Evolutionary conservation across 23 tunicate species (phyloP).

Genomic region (Diplosoma virens): DNA sequence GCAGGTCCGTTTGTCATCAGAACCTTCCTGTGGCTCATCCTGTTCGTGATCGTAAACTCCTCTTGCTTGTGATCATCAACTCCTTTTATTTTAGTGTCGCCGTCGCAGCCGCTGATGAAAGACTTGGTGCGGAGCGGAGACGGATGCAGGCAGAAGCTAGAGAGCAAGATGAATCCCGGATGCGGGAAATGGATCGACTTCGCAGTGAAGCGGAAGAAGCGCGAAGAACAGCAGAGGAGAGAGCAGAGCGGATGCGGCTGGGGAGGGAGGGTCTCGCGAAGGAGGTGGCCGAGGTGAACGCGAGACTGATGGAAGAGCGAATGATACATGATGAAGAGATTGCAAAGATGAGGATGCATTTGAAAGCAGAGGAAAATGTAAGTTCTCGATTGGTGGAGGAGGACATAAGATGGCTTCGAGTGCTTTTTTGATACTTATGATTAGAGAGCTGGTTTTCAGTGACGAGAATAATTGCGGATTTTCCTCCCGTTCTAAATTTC

Average conservation of each 20-base stretch:
- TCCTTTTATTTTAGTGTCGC: conserved; percentile 31
- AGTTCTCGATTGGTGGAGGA: too few relatives aligned
- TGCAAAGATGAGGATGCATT: conserved; percentile 26
- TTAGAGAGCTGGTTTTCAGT: too few relatives aligned
- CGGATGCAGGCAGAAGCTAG: conserved; percentile 37
- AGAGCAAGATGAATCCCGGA: conserved; percentile 20
- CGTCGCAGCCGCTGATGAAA: conserved; percentile 25
- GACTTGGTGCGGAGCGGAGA: conserved; percentile 34
- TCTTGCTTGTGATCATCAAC: too few relatives aligned
- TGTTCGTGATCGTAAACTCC: too few relatives aligned
- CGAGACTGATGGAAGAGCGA: conserved; percentile 53
- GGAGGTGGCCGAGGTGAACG: conserved; percentile 51
- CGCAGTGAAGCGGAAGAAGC: conserved; percentile 40
- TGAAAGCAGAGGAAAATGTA: conserved; percentile 69
- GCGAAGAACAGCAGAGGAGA: conserved; percentile 29
- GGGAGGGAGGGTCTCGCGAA: conserved; percentile 35
- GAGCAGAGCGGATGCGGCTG: conserved; percentile 34
- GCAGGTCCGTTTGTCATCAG: too few relatives aligned
- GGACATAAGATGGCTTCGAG: too few relatives aligned
- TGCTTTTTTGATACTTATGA: too few relatives aligned
- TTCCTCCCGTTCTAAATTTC: too few relatives aligned
- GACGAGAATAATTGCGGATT: too few relatives aligned
- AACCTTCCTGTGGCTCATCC: too few relatives aligned
- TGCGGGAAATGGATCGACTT: conserved; percentile 19
- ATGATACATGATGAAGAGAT: conserved; percentile 48